Conservation (phyloP, 1,140 invertebrate genomes). For the Antheraea mylitta region DNA sequence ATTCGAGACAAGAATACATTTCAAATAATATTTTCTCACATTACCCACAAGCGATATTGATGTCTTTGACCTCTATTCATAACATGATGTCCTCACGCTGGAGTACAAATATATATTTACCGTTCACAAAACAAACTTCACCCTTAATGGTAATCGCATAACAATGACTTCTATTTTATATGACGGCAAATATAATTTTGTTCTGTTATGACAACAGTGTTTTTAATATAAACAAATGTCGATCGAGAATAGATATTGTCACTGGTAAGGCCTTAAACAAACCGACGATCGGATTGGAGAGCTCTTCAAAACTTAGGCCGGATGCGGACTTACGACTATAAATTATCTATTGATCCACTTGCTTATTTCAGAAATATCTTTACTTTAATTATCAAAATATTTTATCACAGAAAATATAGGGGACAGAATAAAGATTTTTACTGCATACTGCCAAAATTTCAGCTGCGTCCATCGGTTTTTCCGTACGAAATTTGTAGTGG, state of each 20-base stretch:
- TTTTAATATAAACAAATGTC: slow-evolving; percentile 62
- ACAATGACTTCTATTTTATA: neutral
- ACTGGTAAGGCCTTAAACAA: slow-evolving; percentile 45
- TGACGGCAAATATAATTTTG: slow-evolving; percentile 17
- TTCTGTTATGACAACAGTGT: slow-evolving; percentile 40
- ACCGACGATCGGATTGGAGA: slow-evolving; percentile 26
- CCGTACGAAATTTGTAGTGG: too few species aligned
- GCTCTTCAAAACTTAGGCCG: slow-evolving; percentile 16
- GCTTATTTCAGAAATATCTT: too few species aligned
- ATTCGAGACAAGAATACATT: neutral
- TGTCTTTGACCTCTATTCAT: slow-evolving; percentile 55
- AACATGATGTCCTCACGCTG: slow-evolving; percentile 43
- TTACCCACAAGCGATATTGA: slow-evolving; percentile 16
- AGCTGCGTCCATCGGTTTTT: too few species aligned
- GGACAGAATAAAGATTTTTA: too few species aligned
- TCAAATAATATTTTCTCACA: slow-evolving; percentile 39
- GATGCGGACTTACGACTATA: slow-evolving; percentile 20
- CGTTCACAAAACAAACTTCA: slow-evolving; percentile 9
- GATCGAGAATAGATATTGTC: slow-evolving; percentile 63
- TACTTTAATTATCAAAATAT: too few species aligned
- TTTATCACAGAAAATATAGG: neutral
- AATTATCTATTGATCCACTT: neutral
- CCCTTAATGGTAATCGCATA: neutral
- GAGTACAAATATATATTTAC: slow-evolving; percentile 15
- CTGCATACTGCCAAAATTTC: too few species aligned